A percentile compares a stretch with the other conserved stretches of the same genome.
These are phyloP conservation scores for Saccopteryx leptura DNA, from an alignment of 2,113 vertebrate species.

Conservation along the genomic window DNA sequence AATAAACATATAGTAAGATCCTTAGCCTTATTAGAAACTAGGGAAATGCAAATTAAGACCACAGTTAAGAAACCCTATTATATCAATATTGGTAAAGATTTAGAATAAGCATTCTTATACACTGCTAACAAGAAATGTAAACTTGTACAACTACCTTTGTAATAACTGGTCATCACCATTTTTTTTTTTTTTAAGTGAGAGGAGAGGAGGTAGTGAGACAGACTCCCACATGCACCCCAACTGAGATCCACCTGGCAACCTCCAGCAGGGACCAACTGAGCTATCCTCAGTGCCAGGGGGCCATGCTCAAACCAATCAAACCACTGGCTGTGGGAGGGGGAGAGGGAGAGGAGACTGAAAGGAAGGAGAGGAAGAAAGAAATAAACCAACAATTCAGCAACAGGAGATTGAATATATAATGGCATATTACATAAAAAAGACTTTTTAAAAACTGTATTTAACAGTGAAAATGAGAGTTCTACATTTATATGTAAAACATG, in stretches of 20 bases:
- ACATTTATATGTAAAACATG: background rate
- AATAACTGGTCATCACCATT: background rate
- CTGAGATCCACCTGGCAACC: no score
- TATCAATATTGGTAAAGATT: background rate
- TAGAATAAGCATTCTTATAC: background rate
- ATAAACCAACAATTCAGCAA: background rate
- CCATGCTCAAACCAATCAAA: no score
- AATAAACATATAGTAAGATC: background rate
- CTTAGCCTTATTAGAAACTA: background rate
- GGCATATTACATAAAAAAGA: background rate
- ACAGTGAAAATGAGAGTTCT: background rate
- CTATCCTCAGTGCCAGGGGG: no score
- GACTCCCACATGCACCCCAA: no score
- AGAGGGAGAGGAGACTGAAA: background rate
- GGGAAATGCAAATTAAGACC: background rate
- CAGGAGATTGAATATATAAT: background rate
- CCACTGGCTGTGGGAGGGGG: background rate
- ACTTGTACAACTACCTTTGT: background rate
- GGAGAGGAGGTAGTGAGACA: no score
- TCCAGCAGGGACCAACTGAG: no score
- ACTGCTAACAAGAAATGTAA: background rate
- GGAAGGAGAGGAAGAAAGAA: background rate
- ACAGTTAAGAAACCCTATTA: slow-evolving; percentile 2
- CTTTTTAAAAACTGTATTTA: background rate
- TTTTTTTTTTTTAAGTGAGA: no score